Conservation (phyloP, 1,140 invertebrate species). For the Drosophila lowei region DNA sequence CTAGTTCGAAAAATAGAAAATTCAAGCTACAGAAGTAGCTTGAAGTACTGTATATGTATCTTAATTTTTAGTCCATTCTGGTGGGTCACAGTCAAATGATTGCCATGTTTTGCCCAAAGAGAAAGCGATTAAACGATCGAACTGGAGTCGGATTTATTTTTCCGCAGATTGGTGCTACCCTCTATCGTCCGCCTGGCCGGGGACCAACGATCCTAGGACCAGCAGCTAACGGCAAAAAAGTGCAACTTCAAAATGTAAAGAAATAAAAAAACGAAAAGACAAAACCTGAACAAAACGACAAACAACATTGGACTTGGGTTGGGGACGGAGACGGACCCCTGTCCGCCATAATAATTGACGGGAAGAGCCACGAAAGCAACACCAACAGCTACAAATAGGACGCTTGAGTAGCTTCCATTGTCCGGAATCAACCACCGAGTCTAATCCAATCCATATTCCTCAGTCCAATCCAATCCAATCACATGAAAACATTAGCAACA, state of each 20-base stretch:
- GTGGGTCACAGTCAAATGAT: no score
- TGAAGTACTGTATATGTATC: no score
- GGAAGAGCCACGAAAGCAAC: slow-evolving; percentile 39
- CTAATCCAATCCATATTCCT: slow-evolving; percentile 9
- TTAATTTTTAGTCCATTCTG: no score
- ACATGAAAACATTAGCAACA: slow-evolving; percentile 28
- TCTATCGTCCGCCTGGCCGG: neutral
- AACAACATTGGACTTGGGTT: slow-evolving; percentile 28
- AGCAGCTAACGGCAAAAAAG: slow-evolving; percentile 19
- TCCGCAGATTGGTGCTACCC: neutral
- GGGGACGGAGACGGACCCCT: slow-evolving; percentile 18
- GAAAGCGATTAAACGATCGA: no score
- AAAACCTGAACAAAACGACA: slow-evolving; percentile 57
- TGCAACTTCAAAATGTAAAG: slow-evolving; percentile 40
- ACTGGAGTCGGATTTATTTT: no score
- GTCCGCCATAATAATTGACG: slow-evolving; percentile 69
- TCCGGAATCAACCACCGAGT: slow-evolving; percentile 36
- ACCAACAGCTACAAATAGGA: slow-evolving; percentile 46
- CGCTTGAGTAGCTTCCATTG: slow-evolving; percentile 56
- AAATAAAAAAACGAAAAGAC: slow-evolving; percentile 12
- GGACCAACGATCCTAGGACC: neutral
- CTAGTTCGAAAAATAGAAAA: no score
- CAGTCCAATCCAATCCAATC: slow-evolving; percentile 19
- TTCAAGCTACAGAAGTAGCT: no score
- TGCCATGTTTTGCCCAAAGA: no score